Percentiles rank a stretch among this genome's conserved stretches.
phyloP scores from a whole-genome alignment of 1,140 invertebrate species.

The Macrostomum lignano region DNA sequence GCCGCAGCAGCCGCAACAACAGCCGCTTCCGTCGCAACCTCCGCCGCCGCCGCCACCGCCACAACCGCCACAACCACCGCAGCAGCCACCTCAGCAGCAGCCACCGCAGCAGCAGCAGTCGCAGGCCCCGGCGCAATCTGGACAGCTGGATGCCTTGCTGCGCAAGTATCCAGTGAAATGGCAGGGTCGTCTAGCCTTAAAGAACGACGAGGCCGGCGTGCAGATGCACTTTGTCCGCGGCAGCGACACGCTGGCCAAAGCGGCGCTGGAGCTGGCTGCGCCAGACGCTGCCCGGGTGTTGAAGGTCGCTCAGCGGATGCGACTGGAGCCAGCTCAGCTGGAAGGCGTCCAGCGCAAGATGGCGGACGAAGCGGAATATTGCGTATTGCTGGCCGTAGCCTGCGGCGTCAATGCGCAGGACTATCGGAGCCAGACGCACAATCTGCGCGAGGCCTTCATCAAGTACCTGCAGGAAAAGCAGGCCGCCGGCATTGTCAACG shows the following conservation, averaged over 20 bases:
- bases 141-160: no score
- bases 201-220: slow-evolving; percentile 72
- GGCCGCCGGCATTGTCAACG: slow-evolving; percentile 74
- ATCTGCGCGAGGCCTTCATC: slow-evolving; percentile 57
- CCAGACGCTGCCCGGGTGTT: no score
- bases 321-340: slow-evolving; percentile 59
- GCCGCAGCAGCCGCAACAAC: no score
- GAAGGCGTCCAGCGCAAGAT: slow-evolving; percentile 39
- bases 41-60: no score
- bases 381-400: slow-evolving; percentile 60
- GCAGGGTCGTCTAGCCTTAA: slow-evolving; percentile 62
- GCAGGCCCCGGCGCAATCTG: no score
- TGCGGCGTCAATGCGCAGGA: slow-evolving; percentile 63
- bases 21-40: no score
- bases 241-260: slow-evolving; percentile 29
- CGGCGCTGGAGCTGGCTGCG: slow-evolving; percentile 5
- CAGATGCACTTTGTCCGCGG: slow-evolving; percentile 85
- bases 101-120: no score
- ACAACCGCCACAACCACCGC: no score
- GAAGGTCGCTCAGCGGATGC: slow-evolving; percentile 66
- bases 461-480: slow-evolving; percentile 69
- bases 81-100: no score
- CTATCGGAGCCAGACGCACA: slow-evolving; percentile 57
- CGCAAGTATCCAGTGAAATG: slow-evolving; percentile 47
- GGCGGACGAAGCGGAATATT: slow-evolving; percentile 61